Evolutionary conservation across 2,888 invertebrate species (phyloP).

Genomic region (Epicampocera succincta): DNA sequence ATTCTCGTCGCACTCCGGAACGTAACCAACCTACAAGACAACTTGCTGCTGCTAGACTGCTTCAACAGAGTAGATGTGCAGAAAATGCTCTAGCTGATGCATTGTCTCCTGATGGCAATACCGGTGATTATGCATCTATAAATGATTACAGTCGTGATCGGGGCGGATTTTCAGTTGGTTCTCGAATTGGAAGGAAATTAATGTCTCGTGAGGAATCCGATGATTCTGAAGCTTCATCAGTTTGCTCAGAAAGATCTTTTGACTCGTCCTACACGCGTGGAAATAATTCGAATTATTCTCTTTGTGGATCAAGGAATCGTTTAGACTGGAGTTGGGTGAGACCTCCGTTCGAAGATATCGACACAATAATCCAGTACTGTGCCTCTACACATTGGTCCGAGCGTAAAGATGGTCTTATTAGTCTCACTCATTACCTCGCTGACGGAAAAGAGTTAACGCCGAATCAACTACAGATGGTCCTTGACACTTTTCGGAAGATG

Average conservation of each 20-base stretch:
- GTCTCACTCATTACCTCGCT: constrained; percentile 87
- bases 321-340: constrained; percentile 85
- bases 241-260: constrained; percentile 95
- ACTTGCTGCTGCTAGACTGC: constrained; percentile 90
- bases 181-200: constrained; percentile 85
- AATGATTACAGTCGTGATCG: constrained; percentile 74
- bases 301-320: constrained; percentile 91
- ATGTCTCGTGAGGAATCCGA: constrained; percentile 88
- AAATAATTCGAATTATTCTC: constrained; percentile 91
- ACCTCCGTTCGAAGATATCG: constrained; percentile 88
- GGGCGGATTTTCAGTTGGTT: constrained; percentile 60
- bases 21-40: constrained; percentile 83
- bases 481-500: constrained; percentile 97
- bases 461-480: constrained; percentile 88
- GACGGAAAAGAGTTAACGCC: constrained; percentile 84
- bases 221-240: constrained; percentile 97
- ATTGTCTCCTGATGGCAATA: constrained; percentile 71
- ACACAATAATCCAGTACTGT: constrained; percentile 92
- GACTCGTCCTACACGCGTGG: constrained; percentile 88
- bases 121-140: constrained; percentile 65
- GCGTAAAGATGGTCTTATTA: constrained; percentile 95
- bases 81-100: constrained; percentile 91
- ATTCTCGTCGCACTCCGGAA: constrained; percentile 81
- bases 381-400: constrained; percentile 97
- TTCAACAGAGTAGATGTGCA: constrained; percentile 93